These are phyloP conservation scores for Hyperoplus immaculatus DNA, from an alignment of 2,797 vertebrate species.

Conservation along the genomic window DNA sequence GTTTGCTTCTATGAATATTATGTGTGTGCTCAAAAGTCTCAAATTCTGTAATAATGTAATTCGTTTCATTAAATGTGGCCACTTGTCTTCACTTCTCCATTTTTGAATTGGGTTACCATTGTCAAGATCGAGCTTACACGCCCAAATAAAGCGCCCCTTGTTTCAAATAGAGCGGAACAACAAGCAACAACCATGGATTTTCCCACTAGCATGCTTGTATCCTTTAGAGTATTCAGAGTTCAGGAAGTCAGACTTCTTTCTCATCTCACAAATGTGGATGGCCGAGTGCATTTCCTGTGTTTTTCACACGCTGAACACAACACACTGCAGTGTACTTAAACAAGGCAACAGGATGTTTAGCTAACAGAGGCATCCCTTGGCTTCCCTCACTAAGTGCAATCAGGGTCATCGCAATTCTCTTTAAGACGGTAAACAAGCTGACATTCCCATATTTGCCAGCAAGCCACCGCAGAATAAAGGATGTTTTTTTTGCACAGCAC, in stretches of 20 bases:
- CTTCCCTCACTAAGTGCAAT: conserved; percentile 66
- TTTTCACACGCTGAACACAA: conserved; percentile 74
- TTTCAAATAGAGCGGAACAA: conserved; percentile 63
- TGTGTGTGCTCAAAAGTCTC: conserved; percentile 10
- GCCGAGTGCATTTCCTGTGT: conserved; percentile 84
- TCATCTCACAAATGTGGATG: conserved; percentile 82
- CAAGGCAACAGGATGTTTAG: conserved; percentile 81
- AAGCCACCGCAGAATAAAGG: conserved; percentile 47
- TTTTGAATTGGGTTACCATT: conserved; percentile 49
- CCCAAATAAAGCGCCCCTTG: conserved; percentile 68
- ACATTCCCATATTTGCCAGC: conserved; percentile 58
- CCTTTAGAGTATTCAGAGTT: conserved; percentile 84
- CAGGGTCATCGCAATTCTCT: conserved; percentile 69
- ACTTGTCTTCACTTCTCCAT: conserved; percentile 33
- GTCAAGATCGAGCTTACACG: conserved; percentile 49
- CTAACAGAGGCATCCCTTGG: conserved; percentile 72
- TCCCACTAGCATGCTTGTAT: conserved; percentile 79
- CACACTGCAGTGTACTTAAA: conserved; percentile 65
- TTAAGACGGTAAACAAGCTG: conserved; percentile 69
- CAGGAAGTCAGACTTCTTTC: conserved; percentile 83
- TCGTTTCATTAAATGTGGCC: conserved; percentile 16
- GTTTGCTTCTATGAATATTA: conserved; percentile 23
- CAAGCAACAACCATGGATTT: conserved; percentile 64
- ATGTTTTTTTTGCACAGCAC: conserved; percentile 54
- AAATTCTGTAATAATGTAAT: conserved; percentile 5